Base-by-base conservation (phyloP, 2,888 invertebrate species). In the Drosophila sordidapex region DNA sequence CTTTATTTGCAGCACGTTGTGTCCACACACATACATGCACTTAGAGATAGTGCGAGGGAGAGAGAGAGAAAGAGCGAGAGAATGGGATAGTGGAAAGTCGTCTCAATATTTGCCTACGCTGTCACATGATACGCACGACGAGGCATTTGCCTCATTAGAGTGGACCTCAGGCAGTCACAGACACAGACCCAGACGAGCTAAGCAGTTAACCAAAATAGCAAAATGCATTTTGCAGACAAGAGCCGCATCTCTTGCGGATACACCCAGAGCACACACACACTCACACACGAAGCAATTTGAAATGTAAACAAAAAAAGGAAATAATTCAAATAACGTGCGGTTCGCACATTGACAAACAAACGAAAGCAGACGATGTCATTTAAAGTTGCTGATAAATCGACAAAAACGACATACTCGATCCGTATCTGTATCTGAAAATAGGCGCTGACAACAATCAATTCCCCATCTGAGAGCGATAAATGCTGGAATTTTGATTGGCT, bases 1-100 rank as follows among this genome's bases (percentile, higher is more conserved):
- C 87, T 82, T 82, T 81, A 84, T 82, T 72, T 82, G 74, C 73
- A 56, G 62, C 88, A 87, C 83, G 71, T 82, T 80, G 69, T 64
- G 70, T 70, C 63, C 67, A 56, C 62, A 69, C 48, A 63, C 54
- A 49, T 43, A 70, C 62, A 35, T 53, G 43, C 59, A 25, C 33
- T 63, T 38, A n/a, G 8, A 53, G 46, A 31, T 52, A 35, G 35
- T 29, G 35, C 43, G 21, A 59, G 40, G 43, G 21, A 25, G 18
- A 51, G 46, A 66, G 43, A 56, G 46, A 67, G 38, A 51, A 48
- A 43, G 51, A 63, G 21, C 58, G 31, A 29, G 11, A 35, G 21
- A 21, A 15, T 21, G 8, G 21, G 4, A 46, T 46, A 64, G 63
- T 79, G 46, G 4, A 25, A 25, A 64, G 60, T 74, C 75, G 70